Evolutionary conservation across 2,797 vertebrate species (phyloP), one percentile per base, ranked within the genome.

Genomic region (Crenuchus spilurus): DNA sequence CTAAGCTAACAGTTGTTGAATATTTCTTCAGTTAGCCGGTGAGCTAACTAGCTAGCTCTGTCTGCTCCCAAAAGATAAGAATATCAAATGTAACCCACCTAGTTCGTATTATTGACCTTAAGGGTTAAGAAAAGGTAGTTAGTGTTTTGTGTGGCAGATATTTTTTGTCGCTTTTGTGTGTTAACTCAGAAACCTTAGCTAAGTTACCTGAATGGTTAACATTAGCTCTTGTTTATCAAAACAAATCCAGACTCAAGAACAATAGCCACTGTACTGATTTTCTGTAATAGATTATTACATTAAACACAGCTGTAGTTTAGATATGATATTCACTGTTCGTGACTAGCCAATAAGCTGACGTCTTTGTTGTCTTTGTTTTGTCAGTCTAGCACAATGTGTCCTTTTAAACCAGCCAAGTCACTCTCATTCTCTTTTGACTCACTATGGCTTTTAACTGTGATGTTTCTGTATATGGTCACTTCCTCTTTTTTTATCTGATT

Each of bases 1-100:
- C 49, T 52, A 52, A 26, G 49, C 22, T 60, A 58, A 61, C 65
- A 20, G 20, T 60, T 74, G 6, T 67, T 16, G 62, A 20, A 20
- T 14, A 41, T 39, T 28, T 39, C 9, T 41, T 24, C 35, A 22
- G 33, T 58, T 35, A 24, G 33, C 33, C 33, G 22, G 33, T 5
- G 1, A 61, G 20, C 33, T 61, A 39, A 33, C 10, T 1, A 16
- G 58, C 37, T 39, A 24, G 22, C 22, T 3, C 2, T 41, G 5
- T 26, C 8, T 4, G 35, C 37, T 37, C 31, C 1, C 31, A 11
- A 7, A 5, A 28, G 28, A 52, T 33, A 37, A 35, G 11, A 30
- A 18, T n/a, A 48, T 6, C 3, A 48, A 48, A 18, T 6, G 8
- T 4, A 6, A 18, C 16, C 8, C 18, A 48, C 18, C 46, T 35